Conservation (phyloP, 2,888 invertebrate genomes). For the Periphyllus acericola region DNA sequence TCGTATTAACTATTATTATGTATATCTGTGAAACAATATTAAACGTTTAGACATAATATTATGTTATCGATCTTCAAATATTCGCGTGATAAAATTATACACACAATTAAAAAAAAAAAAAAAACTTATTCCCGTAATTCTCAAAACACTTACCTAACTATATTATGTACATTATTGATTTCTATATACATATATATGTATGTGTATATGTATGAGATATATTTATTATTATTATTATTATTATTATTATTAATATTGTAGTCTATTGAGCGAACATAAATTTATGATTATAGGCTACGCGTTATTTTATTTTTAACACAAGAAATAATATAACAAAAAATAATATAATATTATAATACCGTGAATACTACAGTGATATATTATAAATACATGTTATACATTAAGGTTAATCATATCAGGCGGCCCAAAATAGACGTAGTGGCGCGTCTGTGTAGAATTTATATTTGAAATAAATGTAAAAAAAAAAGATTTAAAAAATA, state of each 20-base stretch:
- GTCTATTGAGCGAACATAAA: slow-evolving; percentile 35
- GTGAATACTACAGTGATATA: slow-evolving; percentile 42
- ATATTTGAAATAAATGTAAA: slow-evolving; percentile 37
- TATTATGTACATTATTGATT: neutral
- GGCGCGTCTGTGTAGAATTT: slow-evolving; percentile 31
- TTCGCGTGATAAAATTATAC: neutral
- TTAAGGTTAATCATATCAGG: slow-evolving; percentile 25
- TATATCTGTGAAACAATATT: slow-evolving; percentile 32
- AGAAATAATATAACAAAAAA: neutral
- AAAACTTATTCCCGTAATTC: neutral
- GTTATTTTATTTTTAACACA: slow-evolving; percentile 37
- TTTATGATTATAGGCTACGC: slow-evolving; percentile 13
- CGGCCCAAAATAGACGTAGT: slow-evolving; percentile 28
- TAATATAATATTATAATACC: slow-evolving; percentile 18
- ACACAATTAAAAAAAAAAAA: neutral
- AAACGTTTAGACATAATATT: slow-evolving; percentile 1
- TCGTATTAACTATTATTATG: slow-evolving; percentile 11
- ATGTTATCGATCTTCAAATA: slow-evolving; percentile 15
- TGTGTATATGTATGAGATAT: slow-evolving; percentile 6
- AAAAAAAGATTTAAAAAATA: neutral
- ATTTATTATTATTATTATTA: slow-evolving; percentile 1
- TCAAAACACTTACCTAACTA: slow-evolving; percentile 13
- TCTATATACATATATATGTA: neutral
- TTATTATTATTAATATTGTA: slow-evolving; percentile 30
- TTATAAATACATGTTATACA: slow-evolving; percentile 34